Evolutionary conservation across 2,113 vertebrate genomes (phyloP).

Genomic region (Stegastes partitus): DNA sequence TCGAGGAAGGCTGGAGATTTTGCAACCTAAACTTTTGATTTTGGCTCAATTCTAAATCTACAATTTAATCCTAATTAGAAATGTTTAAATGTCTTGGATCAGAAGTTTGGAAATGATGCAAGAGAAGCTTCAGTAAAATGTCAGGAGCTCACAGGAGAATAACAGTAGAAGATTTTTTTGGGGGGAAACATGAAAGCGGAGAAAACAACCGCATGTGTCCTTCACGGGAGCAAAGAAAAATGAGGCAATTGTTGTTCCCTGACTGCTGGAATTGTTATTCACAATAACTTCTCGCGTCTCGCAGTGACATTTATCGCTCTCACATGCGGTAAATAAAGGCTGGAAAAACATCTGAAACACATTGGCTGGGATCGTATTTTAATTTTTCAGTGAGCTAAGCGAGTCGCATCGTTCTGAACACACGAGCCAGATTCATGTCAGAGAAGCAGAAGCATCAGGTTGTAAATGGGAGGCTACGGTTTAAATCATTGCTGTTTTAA

Average conservation of each 20-base stretch:
- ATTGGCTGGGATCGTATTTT: no score
- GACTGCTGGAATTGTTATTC: background rate
- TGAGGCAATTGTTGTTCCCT: background rate
- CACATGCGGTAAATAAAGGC: no score
- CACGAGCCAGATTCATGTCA: background rate
- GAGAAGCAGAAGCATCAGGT: background rate
- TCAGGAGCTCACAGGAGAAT: background rate
- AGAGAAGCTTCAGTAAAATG: background rate
- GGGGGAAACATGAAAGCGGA: background rate
- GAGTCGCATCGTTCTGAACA: background rate
- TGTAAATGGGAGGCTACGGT: no score
- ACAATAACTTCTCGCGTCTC: background rate
- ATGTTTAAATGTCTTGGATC: background rate
- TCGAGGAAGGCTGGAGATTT: background rate
- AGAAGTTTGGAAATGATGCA: background rate
- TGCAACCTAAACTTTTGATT: background rate
- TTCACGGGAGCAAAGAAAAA: background rate
- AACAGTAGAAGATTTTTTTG: accelerated
- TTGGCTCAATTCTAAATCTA: background rate
- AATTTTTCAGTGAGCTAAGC: no score
- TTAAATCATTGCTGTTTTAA: no score
- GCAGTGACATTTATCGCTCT: background rate
- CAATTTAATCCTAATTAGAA: conserved; percentile 2
- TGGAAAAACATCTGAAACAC: no score
- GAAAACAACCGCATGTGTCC: background rate